Conservation (phyloP, 1,140 invertebrate species). For the Zelostemma sp. region DNA sequence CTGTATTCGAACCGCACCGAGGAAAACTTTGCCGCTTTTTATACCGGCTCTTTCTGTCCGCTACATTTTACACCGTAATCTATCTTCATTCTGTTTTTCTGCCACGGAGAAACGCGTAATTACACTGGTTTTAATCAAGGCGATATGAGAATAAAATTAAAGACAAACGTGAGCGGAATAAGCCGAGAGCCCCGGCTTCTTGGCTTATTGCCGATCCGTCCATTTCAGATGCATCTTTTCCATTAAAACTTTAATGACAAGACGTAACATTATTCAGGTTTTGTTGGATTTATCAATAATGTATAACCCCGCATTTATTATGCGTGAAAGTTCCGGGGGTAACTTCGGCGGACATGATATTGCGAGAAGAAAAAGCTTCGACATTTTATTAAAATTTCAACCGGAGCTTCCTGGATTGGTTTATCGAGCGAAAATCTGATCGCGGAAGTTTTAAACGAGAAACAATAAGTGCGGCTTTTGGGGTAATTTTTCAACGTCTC, state of each 20-base stretch:
- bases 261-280: slow-evolving; percentile 21
- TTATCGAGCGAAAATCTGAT: too few species aligned
- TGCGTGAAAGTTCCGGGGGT: slow-evolving; percentile 33
- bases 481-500: too few species aligned
- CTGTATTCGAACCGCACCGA: slow-evolving; percentile 24
- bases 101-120: slow-evolving; percentile 25
- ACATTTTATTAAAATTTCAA: neutral
- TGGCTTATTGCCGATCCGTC: slow-evolving; percentile 30
- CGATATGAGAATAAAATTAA: slow-evolving; percentile 41
- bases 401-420: too few species aligned
- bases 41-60: slow-evolving; percentile 7
- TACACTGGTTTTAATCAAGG: slow-evolving; percentile 34
- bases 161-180: slow-evolving; percentile 35
- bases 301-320: slow-evolving; percentile 28
- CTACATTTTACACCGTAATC: slow-evolving; percentile 21
- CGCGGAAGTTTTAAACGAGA: too few species aligned
- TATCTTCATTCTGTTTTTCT: slow-evolving; percentile 31
- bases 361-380: neutral
- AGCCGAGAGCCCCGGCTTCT: slow-evolving; percentile 14
- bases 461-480: too few species aligned
- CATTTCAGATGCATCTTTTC: slow-evolving; percentile 36
- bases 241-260: slow-evolving; percentile 44
- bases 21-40: slow-evolving; percentile 10
- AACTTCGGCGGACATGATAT: slow-evolving; percentile 22
- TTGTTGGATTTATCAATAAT: slow-evolving; percentile 39